Evolutionary conservation across 2,113 vertebrate genomes (phyloP), one percentile per base, ranked within the genome.

Genomic region (Petroica traversi): DNA sequence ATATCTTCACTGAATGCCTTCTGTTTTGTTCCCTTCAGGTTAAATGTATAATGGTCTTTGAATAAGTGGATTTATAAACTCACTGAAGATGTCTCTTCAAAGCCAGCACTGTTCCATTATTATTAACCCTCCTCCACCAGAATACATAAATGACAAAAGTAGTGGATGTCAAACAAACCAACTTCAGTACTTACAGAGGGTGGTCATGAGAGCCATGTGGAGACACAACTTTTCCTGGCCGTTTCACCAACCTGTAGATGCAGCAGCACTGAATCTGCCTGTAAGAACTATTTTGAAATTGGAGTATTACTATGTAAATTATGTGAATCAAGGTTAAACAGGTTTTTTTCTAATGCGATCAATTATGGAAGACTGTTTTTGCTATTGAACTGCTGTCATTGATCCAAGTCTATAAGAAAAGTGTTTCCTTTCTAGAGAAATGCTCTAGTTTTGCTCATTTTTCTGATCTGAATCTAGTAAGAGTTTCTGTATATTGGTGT

Each of bases 241-340:
- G 0, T 99, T 99, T 96, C 99, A 98, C 18, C 98, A 98, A 59
- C 99, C 99, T 55, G 99, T 99, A n/a, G 99, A 99, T 96, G 99
- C 99, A 36, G 98, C 98, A 78, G 97, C 96, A 16, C 97, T 99
- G 46, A 96, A 98, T 66, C 97, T 99, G 79, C 99, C 99, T 73
- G 99, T 99, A 98, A 99, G 99, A 98, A 29, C 20, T 3, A 19
- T 41, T 85, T 49, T 68, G 19, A 29, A 72, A 84, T 24, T 45
- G 7, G 31, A 52, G 12, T 75, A 66, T 51, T 89, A 79, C 13
- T 77, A 52, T 43, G 19, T 75, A 12, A 83, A 89, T 73, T 61
- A 73, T 69, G 2, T 40, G 14, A 64, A 64, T 48, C 41, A 43
- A 52, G 36, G 17, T 31, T 80, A 45, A 87, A 48, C 14, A 15